Conservation (phyloP, 2,113 vertebrate genomes). For the Tragulus kanchil region DNA sequence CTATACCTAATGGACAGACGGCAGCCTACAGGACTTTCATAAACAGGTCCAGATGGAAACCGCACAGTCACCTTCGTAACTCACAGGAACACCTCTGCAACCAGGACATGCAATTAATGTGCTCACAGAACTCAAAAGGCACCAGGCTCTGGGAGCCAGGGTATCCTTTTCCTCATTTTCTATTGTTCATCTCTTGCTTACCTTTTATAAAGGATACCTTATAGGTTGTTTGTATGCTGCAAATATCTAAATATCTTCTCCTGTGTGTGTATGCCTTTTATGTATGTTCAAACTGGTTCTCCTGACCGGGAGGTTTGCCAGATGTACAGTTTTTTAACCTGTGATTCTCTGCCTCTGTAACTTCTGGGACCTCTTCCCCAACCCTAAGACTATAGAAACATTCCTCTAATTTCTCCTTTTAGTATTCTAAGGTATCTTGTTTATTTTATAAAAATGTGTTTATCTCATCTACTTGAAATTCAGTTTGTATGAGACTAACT, state of each 20-base stretch:
- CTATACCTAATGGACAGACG: background rate
- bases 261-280: background rate
- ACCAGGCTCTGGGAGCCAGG: background rate
- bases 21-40: background rate
- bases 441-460: background rate
- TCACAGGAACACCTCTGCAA: background rate
- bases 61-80: background rate
- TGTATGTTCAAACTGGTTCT: background rate
- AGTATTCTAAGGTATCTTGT: background rate
- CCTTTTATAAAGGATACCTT: slow-evolving; percentile 1
- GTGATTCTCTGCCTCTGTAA: slow-evolving; percentile 40
- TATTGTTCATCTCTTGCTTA: background rate
- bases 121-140: background rate
- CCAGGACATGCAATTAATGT: background rate
- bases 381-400: background rate
- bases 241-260: background rate
- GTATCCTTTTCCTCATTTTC: slow-evolving; percentile 48
- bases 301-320: background rate
- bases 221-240: background rate
- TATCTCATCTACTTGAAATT: slow-evolving; percentile 25
- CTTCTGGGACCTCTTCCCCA: background rate
- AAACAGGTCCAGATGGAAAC: slow-evolving; percentile 64
- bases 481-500: background rate
- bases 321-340: background rate
- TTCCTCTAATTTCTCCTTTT: slow-evolving; percentile 30